Evolutionary conservation across 1,140 invertebrate genomes (phyloP).

Genomic region (Dufourea novaeangliae): DNA sequence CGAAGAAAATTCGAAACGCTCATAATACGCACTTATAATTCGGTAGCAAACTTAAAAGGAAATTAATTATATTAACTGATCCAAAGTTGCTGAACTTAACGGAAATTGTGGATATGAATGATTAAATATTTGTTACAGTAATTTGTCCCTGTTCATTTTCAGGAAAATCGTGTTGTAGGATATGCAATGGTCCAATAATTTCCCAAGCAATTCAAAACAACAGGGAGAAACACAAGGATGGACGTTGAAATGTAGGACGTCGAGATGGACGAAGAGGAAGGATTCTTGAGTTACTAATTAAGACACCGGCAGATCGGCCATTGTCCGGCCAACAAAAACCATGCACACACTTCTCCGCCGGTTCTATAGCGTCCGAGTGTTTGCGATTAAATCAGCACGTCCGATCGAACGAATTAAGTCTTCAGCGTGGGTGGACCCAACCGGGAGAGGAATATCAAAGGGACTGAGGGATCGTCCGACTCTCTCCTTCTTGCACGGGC

Average conservation of each 20-base stretch:
- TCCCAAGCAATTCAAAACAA: background rate
- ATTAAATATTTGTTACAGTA: no score
- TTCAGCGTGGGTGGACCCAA: constrained; percentile 70
- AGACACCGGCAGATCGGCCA: constrained; percentile 65
- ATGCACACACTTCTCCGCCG: constrained; percentile 26
- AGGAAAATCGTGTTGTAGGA: background rate
- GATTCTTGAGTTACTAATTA: constrained; percentile 67
- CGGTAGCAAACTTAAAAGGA: no score
- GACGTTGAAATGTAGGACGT: background rate
- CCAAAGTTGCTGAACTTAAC: no score
- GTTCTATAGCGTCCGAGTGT: constrained; percentile 54
- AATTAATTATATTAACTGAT: no score
- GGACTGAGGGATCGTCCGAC: constrained; percentile 34
- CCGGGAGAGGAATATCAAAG: constrained; percentile 53
- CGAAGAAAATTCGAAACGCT: no score
- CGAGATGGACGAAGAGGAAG: constrained; percentile 16
- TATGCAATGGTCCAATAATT: background rate
- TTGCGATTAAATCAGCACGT: constrained; percentile 69
- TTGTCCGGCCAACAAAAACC: constrained; percentile 57
- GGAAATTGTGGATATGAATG: no score
- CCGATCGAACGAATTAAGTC: constrained; percentile 71
- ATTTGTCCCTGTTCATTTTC: no score
- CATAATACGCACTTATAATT: no score
- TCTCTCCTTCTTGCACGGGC: constrained; percentile 39
- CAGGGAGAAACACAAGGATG: background rate